phyloP scores from a whole-genome alignment of 2,113 vertebrate genomes.

The Scomber japonicus region DNA sequence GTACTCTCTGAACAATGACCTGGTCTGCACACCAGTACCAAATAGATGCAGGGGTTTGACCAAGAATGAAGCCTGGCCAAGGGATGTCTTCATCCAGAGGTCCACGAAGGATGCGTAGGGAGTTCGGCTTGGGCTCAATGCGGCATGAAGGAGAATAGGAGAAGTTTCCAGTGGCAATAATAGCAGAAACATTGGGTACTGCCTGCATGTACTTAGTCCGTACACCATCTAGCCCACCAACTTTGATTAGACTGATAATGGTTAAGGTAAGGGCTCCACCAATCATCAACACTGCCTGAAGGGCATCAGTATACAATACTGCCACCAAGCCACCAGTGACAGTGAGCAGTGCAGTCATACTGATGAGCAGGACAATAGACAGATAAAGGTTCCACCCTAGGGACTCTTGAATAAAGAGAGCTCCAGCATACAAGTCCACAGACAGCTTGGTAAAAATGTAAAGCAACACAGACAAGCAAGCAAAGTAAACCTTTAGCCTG shows the following conservation, averaged over 20 bases:
- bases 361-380: conserved; percentile 94
- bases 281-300: conserved; percentile 98
- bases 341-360: conserved; percentile 95
- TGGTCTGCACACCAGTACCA: conserved; percentile 99
- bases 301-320: conserved; percentile 97
- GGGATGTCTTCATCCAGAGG: conserved; percentile 96
- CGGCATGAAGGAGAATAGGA: conserved; percentile 91
- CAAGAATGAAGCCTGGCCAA: conserved; percentile 97
- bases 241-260: conserved; percentile 90
- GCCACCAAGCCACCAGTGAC: conserved; percentile 96
- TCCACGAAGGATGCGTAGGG: conserved; percentile 91
- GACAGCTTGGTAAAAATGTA: conserved; percentile 99
- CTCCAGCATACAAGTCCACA: conserved; percentile 97
- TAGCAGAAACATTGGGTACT: conserved; percentile 91
- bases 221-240: conserved; percentile 95
- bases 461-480: conserved; percentile 92
- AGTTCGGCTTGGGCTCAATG: conserved; percentile 91
- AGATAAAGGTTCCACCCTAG: conserved; percentile 98
- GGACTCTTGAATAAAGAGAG: conserved; percentile 98
- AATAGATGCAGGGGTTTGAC: conserved; percentile 97
- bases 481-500: conserved; percentile 96
- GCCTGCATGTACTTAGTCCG: conserved; percentile 95
- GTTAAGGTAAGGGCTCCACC: conserved; percentile 94
- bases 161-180: conserved; percentile 90
- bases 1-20: conserved; percentile 97